Conservation (phyloP, 2,113 vertebrate species). For the Azemiops feae region DNA sequence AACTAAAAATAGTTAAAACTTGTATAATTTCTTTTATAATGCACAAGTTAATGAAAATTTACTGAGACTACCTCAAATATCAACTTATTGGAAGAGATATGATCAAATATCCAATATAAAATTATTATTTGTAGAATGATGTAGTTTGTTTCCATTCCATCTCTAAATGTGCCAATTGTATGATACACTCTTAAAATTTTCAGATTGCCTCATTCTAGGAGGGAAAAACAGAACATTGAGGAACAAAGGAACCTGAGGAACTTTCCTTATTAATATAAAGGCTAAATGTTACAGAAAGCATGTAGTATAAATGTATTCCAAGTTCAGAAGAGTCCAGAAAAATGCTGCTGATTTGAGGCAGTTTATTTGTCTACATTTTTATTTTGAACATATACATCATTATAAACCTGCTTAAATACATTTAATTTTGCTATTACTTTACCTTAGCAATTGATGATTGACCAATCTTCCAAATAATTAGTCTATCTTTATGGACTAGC, state of each 20-base stretch:
- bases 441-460: conserved; percentile 90
- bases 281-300: neutral
- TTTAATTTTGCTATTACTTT: conserved; percentile 18
- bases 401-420: neutral
- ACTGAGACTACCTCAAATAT: neutral
- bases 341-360: neutral
- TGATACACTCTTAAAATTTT: neutral
- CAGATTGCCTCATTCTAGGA: neutral
- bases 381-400: neutral
- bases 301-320: neutral
- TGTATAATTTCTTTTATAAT: neutral
- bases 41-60: neutral
- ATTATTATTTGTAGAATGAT: neutral
- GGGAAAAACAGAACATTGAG: neutral
- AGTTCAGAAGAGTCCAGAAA: neutral
- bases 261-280: neutral
- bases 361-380: neutral
- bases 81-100: neutral
- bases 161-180: neutral
- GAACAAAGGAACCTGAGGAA: neutral
- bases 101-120: neutral
- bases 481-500: conserved; percentile 85
- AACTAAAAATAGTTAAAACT: neutral
- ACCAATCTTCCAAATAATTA: conserved; percentile 94
- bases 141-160: neutral